Evolutionary conservation across 2,797 vertebrate genomes (phyloP), one percentile per base, ranked within the genome.

Genomic region (Carapus acus): DNA sequence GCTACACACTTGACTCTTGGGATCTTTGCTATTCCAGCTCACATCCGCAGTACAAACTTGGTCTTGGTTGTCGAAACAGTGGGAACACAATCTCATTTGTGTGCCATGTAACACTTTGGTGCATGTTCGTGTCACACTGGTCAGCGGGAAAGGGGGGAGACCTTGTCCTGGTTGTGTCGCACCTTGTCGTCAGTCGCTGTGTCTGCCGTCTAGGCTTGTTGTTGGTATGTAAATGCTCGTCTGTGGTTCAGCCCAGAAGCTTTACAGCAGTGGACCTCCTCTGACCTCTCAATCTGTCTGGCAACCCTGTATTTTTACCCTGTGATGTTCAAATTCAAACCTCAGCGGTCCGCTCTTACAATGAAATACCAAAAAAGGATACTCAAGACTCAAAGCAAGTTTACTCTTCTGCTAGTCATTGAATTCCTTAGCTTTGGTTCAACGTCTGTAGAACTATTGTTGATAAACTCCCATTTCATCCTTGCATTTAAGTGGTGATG

Each of bases 151-250:
- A 54, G n/a, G n/a, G 27, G 37, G 62, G 58, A 74, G 73, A 72
- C 65, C 52, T 53, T 69, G 53, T 73, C 46, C 67, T 62, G 47
- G 61, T 78, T 43, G 13, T 49, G 79, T 84, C 78, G 75, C 77
- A 80, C 81, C 74, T 85, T 82, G 83, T 83, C 74, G 85, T 81
- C 45, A 71, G 71, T 54, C 58, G 63, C 69, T 69, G 71, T 74
- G 76, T 83, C 82, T 81, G 80, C 79, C 63, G 75, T 83, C 83
- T 79, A 76, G 81, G 81, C 80, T 83, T 81, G 80, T 81, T 87
- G 79, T 81, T 79, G 76, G 84, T 87, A 86, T 86, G 84, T 80
- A 83, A 84, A 85, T 83, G 61, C 61, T 60, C 2, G 37, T 60
- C 66, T 78, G 67, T 49, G 14, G 37, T 69, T 31, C 51, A 59